These are phyloP conservation scores for Gallinago media DNA, from an alignment of 2,113 vertebrate species.

Conservation along the genomic window DNA sequence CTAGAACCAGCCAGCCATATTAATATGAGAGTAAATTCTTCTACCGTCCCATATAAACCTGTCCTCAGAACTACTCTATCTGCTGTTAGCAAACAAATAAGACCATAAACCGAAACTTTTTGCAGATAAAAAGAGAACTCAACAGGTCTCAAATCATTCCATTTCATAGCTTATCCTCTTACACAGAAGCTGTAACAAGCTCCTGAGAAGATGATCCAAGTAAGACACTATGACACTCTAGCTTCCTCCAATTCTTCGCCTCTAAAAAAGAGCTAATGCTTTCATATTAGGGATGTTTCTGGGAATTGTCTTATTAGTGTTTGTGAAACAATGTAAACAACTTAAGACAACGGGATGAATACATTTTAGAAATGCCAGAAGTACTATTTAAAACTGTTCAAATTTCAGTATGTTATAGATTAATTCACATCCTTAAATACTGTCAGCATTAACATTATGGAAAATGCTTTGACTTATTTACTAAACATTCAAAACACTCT, in stretches of 20 bases:
- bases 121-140: background rate
- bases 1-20: background rate
- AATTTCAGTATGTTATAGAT: background rate
- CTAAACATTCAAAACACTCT: background rate
- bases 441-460: background rate
- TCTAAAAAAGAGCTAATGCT: background rate
- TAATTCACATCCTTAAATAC: background rate
- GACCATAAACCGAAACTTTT: background rate
- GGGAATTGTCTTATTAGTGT: background rate
- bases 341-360: background rate
- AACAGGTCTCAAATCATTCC: background rate
- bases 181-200: background rate
- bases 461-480: background rate
- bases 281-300: background rate
- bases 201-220: background rate
- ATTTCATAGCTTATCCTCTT: background rate
- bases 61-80: background rate
- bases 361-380: background rate
- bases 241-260: background rate
- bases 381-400: background rate
- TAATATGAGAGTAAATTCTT: background rate
- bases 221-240: background rate
- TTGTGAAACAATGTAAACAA: background rate
- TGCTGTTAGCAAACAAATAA: background rate
- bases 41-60: background rate